These are phyloP conservation scores for Monochamus alternatus DNA, from an alignment of 2,888 invertebrate species.

Conservation along the genomic window DNA sequence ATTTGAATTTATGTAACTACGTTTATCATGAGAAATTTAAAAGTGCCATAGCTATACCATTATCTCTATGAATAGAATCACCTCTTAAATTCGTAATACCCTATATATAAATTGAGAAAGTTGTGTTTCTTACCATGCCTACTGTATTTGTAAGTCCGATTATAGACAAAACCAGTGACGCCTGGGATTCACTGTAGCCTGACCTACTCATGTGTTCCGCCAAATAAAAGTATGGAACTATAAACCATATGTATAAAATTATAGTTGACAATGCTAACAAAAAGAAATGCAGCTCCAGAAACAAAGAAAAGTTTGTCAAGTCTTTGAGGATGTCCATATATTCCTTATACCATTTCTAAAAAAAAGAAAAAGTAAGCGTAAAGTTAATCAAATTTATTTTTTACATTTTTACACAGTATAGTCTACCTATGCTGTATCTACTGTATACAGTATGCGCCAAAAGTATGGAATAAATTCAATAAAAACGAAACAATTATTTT, in stretches of 20 bases:
- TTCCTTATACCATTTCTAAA: conserved; percentile 84
- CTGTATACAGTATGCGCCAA: too few species aligned
- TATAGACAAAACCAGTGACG: conserved; percentile 86
- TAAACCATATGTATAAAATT: conserved; percentile 92
- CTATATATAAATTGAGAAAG: too few species aligned
- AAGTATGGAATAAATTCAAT: too few species aligned
- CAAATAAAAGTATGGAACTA: conserved; percentile 95
- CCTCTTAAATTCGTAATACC: too few species aligned
- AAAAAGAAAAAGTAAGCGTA: background rate
- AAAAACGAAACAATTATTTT: too few species aligned
- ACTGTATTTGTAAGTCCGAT: conserved; percentile 93
- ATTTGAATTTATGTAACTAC: too few species aligned
- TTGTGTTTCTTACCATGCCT: conserved; percentile 82
- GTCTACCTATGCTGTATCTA: too few species aligned
- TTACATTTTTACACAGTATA: too few species aligned
- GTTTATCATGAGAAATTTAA: too few species aligned
- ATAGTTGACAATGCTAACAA: conserved; percentile 89
- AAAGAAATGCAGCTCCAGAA: conserved; percentile 84
- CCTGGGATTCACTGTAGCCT: conserved; percentile 81
- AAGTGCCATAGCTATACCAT: too few species aligned
- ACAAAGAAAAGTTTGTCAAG: conserved; percentile 86
- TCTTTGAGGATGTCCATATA: conserved; percentile 79
- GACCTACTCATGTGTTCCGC: conserved; percentile 84
- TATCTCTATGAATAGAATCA: too few species aligned
- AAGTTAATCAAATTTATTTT: too few species aligned